phyloP scores from a whole-genome alignment of 2,888 invertebrate genomes.

The Selenia dentaria region DNA sequence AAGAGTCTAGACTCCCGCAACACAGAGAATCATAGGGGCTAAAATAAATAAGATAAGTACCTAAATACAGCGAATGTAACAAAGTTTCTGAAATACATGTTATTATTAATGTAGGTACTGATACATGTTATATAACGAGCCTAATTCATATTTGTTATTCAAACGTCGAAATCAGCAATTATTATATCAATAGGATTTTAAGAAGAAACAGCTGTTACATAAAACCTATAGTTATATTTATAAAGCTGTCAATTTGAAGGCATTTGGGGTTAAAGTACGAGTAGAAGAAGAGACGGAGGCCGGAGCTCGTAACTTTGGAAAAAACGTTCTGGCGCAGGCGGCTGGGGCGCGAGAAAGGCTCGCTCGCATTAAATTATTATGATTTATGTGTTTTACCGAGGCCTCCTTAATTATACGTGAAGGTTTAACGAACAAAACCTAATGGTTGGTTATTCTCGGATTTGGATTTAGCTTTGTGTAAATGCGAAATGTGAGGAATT shows the following conservation, averaged over 20 bases:
- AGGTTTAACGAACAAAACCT: slow-evolving; percentile 71
- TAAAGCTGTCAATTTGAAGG: slow-evolving; percentile 74
- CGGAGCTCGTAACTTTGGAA: slow-evolving; percentile 62
- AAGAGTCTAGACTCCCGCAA: too few species aligned
- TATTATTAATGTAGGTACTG: too few species aligned
- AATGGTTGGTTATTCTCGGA: slow-evolving; percentile 46
- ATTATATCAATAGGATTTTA: too few species aligned
- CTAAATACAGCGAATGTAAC: too few species aligned
- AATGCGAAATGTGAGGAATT: slow-evolving; percentile 14
- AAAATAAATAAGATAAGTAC: too few species aligned
- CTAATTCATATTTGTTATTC: too few species aligned
- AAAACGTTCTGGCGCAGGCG: slow-evolving; percentile 45
- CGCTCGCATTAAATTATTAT: slow-evolving; percentile 81
- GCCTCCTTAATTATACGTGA: slow-evolving; percentile 77
- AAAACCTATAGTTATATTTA: slow-evolving; percentile 46
- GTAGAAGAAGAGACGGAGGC: slow-evolving; percentile 40
- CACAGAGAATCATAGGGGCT: too few species aligned
- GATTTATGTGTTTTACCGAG: slow-evolving; percentile 81
- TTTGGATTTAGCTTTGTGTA: slow-evolving; percentile 31
- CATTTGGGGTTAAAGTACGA: slow-evolving; percentile 64
- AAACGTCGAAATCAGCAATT: too few species aligned
- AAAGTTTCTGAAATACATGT: too few species aligned
- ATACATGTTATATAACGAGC: too few species aligned
- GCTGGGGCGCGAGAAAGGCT: slow-evolving; percentile 58
- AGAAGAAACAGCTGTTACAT: background rate